Percentiles rank a stretch among this genome's conserved stretches.
Evolutionary conservation across 2,888 invertebrate species (phyloP).

Genomic region (Diachrysia chrysitis): DNA sequence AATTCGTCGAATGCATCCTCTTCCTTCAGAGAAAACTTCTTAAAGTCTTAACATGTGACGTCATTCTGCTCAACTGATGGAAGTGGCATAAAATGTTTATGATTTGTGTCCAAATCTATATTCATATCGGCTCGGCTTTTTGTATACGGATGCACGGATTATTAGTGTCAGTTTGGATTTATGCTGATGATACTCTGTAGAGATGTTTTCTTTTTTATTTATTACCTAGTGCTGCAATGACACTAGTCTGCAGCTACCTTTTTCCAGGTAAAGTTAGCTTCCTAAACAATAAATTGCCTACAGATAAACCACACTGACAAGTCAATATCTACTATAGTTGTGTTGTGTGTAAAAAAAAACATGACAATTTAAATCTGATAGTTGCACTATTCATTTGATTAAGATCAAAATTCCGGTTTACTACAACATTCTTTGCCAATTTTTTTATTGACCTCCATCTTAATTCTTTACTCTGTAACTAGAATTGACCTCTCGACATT

Average conservation of each 20-base stretch:
- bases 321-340: no score
- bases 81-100: conserved; percentile 42
- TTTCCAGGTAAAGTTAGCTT: no score
- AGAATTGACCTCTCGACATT: conserved; percentile 4
- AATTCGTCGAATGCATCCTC: conserved; percentile 50
- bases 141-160: conserved; percentile 5
- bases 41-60: conserved; percentile 28
- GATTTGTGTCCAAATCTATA: conserved; percentile 36
- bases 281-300: no score
- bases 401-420: no score
- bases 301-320: no score
- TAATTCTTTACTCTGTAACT: background rate
- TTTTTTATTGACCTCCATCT: background rate
- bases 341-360: no score
- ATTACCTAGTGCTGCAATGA: no score
- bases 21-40: conserved; percentile 53
- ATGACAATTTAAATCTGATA: no score
- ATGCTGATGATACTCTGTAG: background rate
- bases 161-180: background rate
- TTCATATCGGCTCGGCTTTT: conserved; percentile 21
- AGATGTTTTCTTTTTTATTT: background rate
- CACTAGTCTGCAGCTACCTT: no score
- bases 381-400: background rate
- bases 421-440: background rate
- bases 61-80: conserved; percentile 32